Evolutionary conservation across 2,797 vertebrate species (phyloP), one percentile per base, ranked within the genome.

Genomic region (Sebastes cheni): DNA sequence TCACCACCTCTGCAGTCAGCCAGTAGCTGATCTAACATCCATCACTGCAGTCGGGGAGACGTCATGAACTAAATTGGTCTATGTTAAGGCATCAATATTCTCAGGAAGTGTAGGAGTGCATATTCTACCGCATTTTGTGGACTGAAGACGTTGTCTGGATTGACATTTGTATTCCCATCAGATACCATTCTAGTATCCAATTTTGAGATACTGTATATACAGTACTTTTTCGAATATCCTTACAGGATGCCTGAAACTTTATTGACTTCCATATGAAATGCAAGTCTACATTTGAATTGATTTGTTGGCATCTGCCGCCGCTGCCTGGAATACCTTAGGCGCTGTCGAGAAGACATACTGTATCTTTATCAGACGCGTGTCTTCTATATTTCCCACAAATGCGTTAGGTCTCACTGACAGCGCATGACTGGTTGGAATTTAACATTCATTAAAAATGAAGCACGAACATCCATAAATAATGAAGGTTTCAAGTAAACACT

Each of bases 391-490:
- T 85, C 83, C 82, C 77, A 87, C 74, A 86, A 88, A 92, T 70
- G 72, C 60, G 75, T 83, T 82, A 25, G 81, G 82, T 83, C 83
- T 91, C 82, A 71, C 80, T 87, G 86, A 93, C 85, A 82, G 70
- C 23, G 30, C 74, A 46, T 59, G 88, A 68, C 91, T 88, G 86
- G 86, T 85, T 86, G 88, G 86, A 93, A 88, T 93, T 94, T 92
- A 92, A 91, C 89, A 86, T 86, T 91, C 68, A 90, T 94, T 92
- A 89, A 94, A 93, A 92, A 94, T 91, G 76, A 91, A 94, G 86
- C 75, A 77, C 5, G 8, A 29, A 59, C 92, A 91, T 92, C 76
- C 93, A 95, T 94, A 93, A 94, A 94, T 94, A 90, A 95, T 93
- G 87, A 91, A 54, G 79, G 85, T 91, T 91, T 90, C 83, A 71